phyloP scores from a whole-genome alignment of 2,113 vertebrate genomes.

The Myotis lucifugus region DNA sequence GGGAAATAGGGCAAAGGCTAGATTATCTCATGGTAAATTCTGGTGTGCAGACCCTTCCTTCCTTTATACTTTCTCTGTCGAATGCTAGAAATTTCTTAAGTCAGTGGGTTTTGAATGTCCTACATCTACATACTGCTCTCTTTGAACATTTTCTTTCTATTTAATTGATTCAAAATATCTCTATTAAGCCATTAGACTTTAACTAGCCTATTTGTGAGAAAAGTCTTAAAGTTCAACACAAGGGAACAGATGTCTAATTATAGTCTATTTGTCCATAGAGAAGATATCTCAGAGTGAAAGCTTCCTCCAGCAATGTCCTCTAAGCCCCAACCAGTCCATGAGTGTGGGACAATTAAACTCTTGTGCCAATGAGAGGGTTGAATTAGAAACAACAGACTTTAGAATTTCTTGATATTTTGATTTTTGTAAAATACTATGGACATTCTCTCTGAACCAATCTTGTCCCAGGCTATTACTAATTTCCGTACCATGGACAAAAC shows the following conservation, averaged over 20 bases:
- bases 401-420: background rate
- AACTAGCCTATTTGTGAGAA: background rate
- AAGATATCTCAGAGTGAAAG: background rate
- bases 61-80: background rate
- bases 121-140: background rate
- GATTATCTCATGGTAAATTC: background rate
- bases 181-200: background rate
- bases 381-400: background rate
- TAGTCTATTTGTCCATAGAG: fast-evolving
- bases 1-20: no score
- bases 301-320: background rate
- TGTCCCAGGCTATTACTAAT: background rate
- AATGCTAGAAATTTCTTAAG: background rate
- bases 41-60: no score
- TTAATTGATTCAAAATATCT: background rate
- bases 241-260: background rate
- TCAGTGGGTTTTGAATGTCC: background rate
- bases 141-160: background rate
- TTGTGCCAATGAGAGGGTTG: background rate
- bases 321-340: background rate
- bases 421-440: background rate
- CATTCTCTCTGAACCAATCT: background rate
- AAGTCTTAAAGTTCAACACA: background rate
- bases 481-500: background rate
- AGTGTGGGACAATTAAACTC: fast-evolving